A percentile compares a stretch with the other conserved stretches of the same genome.
phyloP scores from a whole-genome alignment of 2,888 invertebrate genomes.

The Barypeithes pellucidus region DNA sequence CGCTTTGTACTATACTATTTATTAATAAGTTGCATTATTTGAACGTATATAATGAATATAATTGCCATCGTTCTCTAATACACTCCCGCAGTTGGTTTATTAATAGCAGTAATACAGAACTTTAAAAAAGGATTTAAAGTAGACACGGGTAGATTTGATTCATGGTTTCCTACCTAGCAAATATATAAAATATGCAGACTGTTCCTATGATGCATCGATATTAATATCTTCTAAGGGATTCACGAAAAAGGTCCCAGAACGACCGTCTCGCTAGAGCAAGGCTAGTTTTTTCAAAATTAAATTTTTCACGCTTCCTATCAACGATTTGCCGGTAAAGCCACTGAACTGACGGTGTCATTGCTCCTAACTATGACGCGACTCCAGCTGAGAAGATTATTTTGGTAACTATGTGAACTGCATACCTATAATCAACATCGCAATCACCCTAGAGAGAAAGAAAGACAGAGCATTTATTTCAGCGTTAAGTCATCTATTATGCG shows the following conservation, averaged over 20 bases:
- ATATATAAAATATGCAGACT: background rate
- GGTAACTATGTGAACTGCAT: constrained; percentile 66
- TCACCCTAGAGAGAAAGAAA: constrained; percentile 6
- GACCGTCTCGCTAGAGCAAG: constrained; percentile 46
- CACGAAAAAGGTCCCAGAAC: constrained; percentile 32
- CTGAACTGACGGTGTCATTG: constrained; percentile 64
- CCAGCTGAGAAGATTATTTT: constrained; percentile 61
- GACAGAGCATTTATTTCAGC: background rate
- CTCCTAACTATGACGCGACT: constrained; percentile 60
- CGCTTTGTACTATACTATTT: too few relatives aligned
- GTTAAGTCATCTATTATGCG: too few relatives aligned
- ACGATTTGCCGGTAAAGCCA: constrained; percentile 59
- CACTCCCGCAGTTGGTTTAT: too few relatives aligned
- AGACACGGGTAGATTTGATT: too few relatives aligned
- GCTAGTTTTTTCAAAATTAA: constrained; percentile 55
- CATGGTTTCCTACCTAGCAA: too few relatives aligned
- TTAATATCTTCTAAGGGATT: constrained; percentile 8
- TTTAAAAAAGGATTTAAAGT: too few relatives aligned
- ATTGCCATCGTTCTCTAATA: too few relatives aligned
- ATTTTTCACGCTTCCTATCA: constrained; percentile 56
- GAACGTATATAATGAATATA: too few relatives aligned
- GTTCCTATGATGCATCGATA: background rate
- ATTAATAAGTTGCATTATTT: too few relatives aligned
- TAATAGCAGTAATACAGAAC: too few relatives aligned
- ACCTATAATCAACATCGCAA: constrained; percentile 41